These are phyloP conservation scores for Achatina immaculata DNA, from an alignment of 1,140 invertebrate species.

Conservation along the genomic window DNA sequence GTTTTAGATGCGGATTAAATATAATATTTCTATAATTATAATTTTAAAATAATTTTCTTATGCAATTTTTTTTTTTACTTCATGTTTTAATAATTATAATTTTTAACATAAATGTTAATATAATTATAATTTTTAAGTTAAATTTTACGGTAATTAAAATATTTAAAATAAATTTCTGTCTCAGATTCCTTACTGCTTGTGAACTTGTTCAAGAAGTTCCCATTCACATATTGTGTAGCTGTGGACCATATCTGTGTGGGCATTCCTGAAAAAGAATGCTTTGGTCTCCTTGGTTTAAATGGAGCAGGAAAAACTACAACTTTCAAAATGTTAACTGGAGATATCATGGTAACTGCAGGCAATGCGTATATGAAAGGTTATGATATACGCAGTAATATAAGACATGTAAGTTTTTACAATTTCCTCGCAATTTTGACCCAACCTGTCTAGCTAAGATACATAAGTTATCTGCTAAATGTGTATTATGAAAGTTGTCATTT, in stretches of 20 bases:
- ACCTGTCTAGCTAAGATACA: too few species aligned
- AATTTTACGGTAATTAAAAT: too few species aligned
- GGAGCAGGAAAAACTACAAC: constrained; percentile 93
- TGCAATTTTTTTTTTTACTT: too few species aligned
- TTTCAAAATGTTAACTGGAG: constrained; percentile 85
- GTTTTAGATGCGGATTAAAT: too few species aligned
- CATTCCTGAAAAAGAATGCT: constrained; percentile 81
- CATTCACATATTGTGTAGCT: constrained; percentile 72
- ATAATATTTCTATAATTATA: too few species aligned
- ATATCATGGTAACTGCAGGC: constrained; percentile 66
- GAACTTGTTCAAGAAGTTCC: constrained; percentile 74
- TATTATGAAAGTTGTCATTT: too few species aligned
- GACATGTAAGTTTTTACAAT: constrained; percentile 64
- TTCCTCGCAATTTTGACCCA: too few species aligned
- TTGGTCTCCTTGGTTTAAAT: constrained; percentile 88
- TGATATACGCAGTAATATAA: constrained; percentile 69
- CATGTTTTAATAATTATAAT: too few species aligned
- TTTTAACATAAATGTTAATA: too few species aligned
- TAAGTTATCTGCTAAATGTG: too few species aligned
- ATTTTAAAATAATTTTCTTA: too few species aligned
- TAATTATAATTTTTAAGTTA: too few species aligned
- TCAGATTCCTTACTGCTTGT: constrained; percentile 58
- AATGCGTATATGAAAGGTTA: constrained; percentile 62
- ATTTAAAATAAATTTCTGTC: constrained; percentile 8
- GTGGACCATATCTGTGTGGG: constrained; percentile 73